Base-by-base conservation (phyloP, 1,140 invertebrate species). In the Argopecten irradians region DNA sequence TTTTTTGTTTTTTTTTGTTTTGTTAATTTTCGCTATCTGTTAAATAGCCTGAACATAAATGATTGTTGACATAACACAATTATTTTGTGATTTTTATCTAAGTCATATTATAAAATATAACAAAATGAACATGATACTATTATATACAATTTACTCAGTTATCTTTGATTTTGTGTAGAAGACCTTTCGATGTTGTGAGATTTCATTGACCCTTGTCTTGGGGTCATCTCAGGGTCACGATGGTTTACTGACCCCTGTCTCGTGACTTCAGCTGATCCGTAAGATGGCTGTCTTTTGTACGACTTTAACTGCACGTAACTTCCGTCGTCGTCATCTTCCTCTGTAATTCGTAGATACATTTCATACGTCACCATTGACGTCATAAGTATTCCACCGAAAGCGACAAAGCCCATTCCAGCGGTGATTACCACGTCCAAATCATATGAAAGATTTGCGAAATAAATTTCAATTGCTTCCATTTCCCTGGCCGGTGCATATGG, bases 401-500 rank as follows among this genome's bases (percentile, higher is more conserved):
- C 86, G 3, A 87, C 82, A 32, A 87, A 33, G 0, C 71, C 86
- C 86, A 87, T 87, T 28, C 86, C 86, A 34, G 41, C 35, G 2
- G 86, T 87, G 28, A 87, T 87, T 22, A 82, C 83, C 34, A 87
- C 55, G 32, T 87, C 86, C 28, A 87, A 34, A 32, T 83, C 33
- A 14, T 83, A 83, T 39, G 71, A 82, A 19, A 87, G 34, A 1
- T 39, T 41, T 0, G 83, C 83, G 28, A 83, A 87, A 83, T 83
- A 87, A 83, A 41, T 87, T 83, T 87, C 86, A 19, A 82, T 87
- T 43, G 86, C 71, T 83, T 87, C 86, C 86, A 87, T 87, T 83
- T 87, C 34, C 14, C 86, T 32, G 19, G 86, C 86, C 22, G 86
- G 86, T 83, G 35, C 35, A 71, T 36, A 71, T 28, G 86, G 86